Evolutionary conservation across 1,140 invertebrate species (phyloP).

Genomic region (Papilio polytes): DNA sequence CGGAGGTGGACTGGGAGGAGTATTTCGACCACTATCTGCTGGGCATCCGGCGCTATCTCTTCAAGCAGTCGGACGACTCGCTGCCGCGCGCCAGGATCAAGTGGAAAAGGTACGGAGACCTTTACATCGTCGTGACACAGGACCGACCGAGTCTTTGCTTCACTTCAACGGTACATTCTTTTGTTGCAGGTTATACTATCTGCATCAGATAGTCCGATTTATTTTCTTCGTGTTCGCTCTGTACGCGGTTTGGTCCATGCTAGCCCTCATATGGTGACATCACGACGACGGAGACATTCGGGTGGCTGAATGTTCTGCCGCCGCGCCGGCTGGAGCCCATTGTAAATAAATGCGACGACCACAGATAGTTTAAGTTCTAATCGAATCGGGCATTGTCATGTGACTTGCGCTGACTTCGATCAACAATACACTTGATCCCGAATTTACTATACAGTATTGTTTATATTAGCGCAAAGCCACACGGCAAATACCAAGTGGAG

Average conservation of each 20-base stretch:
- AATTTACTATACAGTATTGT: no score
- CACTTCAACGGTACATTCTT: conserved; percentile 45
- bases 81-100: conserved; percentile 85
- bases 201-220: conserved; percentile 79
- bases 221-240: conserved; percentile 59
- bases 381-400: background rate
- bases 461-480: no score
- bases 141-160: background rate
- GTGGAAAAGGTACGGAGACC: conserved; percentile 84
- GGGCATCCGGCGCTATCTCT: conserved; percentile 86
- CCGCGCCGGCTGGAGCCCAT: conserved; percentile 3
- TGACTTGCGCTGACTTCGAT: background rate
- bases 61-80: conserved; percentile 89
- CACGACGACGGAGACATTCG: background rate
- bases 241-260: conserved; percentile 63
- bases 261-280: conserved; percentile 50
- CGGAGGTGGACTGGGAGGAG: conserved; percentile 87
- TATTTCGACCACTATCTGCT: conserved; percentile 83
- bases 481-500: no score
- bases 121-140: background rate
- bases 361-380: conserved; percentile 39
- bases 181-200: conserved; percentile 81
- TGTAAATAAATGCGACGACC: conserved; percentile 39
- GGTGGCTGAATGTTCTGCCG: background rate
- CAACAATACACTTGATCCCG: no score